phyloP scores from a whole-genome alignment of 2,113 vertebrate genomes.

The Antechinus stuartii region DNA sequence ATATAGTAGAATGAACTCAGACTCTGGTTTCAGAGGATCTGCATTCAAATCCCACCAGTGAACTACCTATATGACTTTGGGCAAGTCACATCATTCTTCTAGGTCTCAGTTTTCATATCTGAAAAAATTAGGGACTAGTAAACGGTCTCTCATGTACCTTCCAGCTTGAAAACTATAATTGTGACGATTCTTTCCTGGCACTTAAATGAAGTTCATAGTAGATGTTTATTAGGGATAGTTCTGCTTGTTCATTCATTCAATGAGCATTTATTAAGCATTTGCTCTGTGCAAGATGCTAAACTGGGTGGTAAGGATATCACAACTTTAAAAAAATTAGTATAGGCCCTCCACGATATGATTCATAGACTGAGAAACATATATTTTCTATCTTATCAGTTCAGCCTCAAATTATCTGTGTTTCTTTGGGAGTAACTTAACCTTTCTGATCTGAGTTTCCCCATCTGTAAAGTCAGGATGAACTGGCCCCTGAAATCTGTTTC shows the following conservation, averaged over 20 bases:
- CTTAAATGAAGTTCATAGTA: background rate
- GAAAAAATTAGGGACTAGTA: background rate
- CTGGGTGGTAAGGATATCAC: background rate
- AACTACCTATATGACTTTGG: background rate
- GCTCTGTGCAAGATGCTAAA: background rate
- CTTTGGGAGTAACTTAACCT: background rate
- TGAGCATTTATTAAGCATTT: background rate
- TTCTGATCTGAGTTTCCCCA: background rate
- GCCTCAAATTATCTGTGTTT: background rate
- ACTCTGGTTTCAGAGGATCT: background rate
- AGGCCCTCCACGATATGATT: background rate
- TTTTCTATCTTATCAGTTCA: background rate
- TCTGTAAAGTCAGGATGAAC: background rate
- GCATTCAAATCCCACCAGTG: background rate
- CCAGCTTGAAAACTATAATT: background rate
- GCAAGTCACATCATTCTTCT: background rate
- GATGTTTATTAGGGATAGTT: background rate
- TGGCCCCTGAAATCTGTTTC: background rate
- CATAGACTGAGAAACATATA: background rate
- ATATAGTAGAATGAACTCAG: background rate
- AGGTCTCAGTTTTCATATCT: background rate
- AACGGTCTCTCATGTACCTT: background rate
- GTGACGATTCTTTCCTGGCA: background rate
- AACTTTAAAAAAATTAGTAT: background rate
- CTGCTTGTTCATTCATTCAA: constrained; percentile 33